These are phyloP conservation scores for Crossaster papposus DNA, from an alignment of 53 echinoderm and acorn worm species.

Conservation along the genomic window DNA sequence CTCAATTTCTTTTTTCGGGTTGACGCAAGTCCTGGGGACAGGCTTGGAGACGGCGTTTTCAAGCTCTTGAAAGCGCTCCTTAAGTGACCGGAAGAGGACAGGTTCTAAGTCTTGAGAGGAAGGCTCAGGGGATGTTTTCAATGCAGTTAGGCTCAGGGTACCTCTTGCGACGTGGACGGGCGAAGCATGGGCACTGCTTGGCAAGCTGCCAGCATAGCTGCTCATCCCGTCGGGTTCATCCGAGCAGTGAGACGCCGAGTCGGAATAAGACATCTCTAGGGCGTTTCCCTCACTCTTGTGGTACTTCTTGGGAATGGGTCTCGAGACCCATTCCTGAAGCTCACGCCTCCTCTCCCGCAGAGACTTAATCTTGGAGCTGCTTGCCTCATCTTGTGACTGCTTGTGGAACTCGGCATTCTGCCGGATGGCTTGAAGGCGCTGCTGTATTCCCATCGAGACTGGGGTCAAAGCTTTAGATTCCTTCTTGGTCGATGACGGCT, in stretches of 20 bases:
- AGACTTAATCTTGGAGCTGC: constrained; percentile 67
- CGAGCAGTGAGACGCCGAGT: constrained; percentile 37
- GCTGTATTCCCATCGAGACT: constrained; percentile 67
- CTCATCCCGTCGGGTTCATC: constrained; percentile 52
- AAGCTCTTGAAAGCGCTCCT: constrained; percentile 81
- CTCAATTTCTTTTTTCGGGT: constrained; percentile 74
- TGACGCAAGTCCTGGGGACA: constrained; percentile 69
- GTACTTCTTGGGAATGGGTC: constrained; percentile 54
- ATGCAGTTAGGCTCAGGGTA: background rate
- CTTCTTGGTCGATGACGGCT: constrained; percentile 22
- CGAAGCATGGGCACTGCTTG: constrained; percentile 76
- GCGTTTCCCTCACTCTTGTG: constrained; percentile 47
- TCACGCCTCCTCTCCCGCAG: constrained; percentile 76
- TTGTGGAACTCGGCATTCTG: constrained; percentile 52
- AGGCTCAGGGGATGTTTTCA: constrained; percentile 42
- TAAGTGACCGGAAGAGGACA: constrained; percentile 76
- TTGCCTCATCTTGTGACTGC: constrained; percentile 27
- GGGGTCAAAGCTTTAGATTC: constrained; percentile 74
- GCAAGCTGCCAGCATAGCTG: constrained; percentile 77
- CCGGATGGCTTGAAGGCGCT: constrained; percentile 77
- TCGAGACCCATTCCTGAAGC: constrained; percentile 76
- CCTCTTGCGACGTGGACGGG: constrained; percentile 57
- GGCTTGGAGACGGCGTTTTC: constrained; percentile 87
- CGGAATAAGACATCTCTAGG: constrained; percentile 47
- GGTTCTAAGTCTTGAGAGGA: constrained; percentile 60